A percentile compares a stretch with the other conserved stretches of the same genome.
phyloP scores from a whole-genome alignment of 2,888 invertebrate genomes.

The Drosophila ustulata region DNA sequence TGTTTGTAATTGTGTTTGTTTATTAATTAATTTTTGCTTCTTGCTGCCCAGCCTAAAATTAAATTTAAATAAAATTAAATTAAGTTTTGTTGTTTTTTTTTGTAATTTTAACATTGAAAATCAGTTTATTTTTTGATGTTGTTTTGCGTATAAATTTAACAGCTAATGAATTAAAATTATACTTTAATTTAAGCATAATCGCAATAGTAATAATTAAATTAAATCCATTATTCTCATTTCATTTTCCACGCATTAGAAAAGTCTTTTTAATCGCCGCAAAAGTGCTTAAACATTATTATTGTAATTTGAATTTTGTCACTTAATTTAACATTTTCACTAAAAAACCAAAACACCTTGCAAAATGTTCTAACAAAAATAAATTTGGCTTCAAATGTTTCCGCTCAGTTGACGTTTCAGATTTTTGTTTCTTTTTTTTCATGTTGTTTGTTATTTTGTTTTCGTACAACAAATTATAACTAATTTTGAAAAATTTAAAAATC shows the following conservation, averaged over 20 bases:
- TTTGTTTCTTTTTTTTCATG: constrained; percentile 18
- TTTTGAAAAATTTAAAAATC: constrained; percentile 52
- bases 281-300: constrained; percentile 75
- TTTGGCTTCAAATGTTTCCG: constrained; percentile 61
- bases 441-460: constrained; percentile 20
- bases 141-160: constrained; percentile 78
- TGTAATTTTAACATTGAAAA: constrained; percentile 78
- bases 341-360: constrained; percentile 46
- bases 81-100: constrained; percentile 29
- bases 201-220: constrained; percentile 61
- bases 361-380: constrained; percentile 53
- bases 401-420: constrained; percentile 41
- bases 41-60: constrained; percentile 71
- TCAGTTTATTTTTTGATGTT: constrained; percentile 68
- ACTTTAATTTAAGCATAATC: constrained; percentile 72
- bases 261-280: constrained; percentile 81
- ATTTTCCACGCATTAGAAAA: constrained; percentile 64
- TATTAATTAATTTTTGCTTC: constrained; percentile 51
- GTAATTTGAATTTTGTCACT: constrained; percentile 64
- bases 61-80: constrained; percentile 65
- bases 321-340: constrained; percentile 60
- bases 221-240: constrained; percentile 58
- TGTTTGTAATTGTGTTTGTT: constrained; percentile 24
- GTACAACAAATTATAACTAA: constrained; percentile 59
- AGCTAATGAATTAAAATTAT: constrained; percentile 78